Evolutionary conservation across 2,113 vertebrate genomes (phyloP).

Genomic region (Brachyhypopomus gauderio): DNA sequence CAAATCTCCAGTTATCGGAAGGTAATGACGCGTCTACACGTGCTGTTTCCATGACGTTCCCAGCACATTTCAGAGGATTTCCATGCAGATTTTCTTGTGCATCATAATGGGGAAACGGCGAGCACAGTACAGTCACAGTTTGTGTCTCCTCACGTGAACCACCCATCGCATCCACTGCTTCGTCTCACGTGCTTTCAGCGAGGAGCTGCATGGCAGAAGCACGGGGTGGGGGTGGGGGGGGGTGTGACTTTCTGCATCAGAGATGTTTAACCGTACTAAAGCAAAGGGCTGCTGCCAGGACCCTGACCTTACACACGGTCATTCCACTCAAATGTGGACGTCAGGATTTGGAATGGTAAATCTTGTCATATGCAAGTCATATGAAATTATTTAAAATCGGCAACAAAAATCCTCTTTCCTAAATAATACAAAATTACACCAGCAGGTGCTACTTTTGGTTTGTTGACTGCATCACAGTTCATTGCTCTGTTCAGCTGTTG

Average conservation of each 20-base stretch:
- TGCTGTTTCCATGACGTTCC: not conserved
- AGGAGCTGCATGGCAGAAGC: constrained; percentile 57
- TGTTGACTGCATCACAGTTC: too few species aligned
- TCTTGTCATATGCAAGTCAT: not conserved
- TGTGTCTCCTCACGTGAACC: constrained; percentile 3
- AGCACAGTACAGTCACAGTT: not conserved
- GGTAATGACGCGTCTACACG: constrained; percentile 71
- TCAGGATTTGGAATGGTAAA: not conserved
- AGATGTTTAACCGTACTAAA: constrained; percentile 63
- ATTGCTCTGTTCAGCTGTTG: not conserved
- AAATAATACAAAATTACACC: too few species aligned
- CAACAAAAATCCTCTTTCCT: not conserved
- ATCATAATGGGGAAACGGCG: not conserved
- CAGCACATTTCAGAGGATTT: not conserved
- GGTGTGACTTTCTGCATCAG: not conserved
- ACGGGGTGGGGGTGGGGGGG: not conserved
- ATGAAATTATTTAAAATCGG: not conserved
- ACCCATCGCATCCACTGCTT: constrained; percentile 25
- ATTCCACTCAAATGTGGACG: not conserved
- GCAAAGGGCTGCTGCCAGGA: constrained; percentile 45
- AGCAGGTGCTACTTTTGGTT: too few species aligned
- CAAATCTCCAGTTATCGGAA: constrained; percentile 98
- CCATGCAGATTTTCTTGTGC: not conserved
- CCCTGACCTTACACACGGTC: not conserved
- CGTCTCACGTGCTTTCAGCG: constrained; percentile 30